phyloP scores from a whole-genome alignment of 1,140 invertebrate species.

The Telenomus remus region DNA sequence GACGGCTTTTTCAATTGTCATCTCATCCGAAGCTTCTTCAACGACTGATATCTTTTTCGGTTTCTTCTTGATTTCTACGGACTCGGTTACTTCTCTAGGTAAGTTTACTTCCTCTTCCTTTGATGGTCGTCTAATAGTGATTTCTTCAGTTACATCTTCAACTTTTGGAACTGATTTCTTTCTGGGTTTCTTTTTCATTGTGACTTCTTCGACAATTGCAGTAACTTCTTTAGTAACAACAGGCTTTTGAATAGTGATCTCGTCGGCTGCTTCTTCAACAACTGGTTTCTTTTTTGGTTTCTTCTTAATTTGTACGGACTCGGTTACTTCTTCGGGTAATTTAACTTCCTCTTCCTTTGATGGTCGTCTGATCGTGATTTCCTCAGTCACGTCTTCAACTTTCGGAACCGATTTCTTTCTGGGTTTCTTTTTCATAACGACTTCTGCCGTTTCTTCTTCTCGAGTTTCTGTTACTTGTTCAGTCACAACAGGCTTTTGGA shows the following conservation, averaged over 20 bases:
- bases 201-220: slow-evolving; percentile 48
- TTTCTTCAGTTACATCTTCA: slow-evolving; percentile 72
- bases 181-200: slow-evolving; percentile 59
- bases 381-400: slow-evolving; percentile 70
- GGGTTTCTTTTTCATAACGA: slow-evolving; percentile 55
- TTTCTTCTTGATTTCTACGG: slow-evolving; percentile 62
- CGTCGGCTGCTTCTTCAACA: slow-evolving; percentile 56
- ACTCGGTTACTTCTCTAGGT: slow-evolving; percentile 49
- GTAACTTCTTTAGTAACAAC: slow-evolving; percentile 63
- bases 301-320: slow-evolving; percentile 63
- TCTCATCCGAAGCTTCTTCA: slow-evolving; percentile 57
- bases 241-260: slow-evolving; percentile 67
- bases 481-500: slow-evolving; percentile 69
- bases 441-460: slow-evolving; percentile 53
- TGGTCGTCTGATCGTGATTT: slow-evolving; percentile 67
- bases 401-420: slow-evolving; percentile 62
- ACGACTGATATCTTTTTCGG: slow-evolving; percentile 53
- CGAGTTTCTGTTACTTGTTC: slow-evolving; percentile 58
- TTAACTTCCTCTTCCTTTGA: slow-evolving; percentile 48
- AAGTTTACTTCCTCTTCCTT: slow-evolving; percentile 42
- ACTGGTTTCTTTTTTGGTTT: slow-evolving; percentile 56
- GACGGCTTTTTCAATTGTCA: slow-evolving; percentile 65
- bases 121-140: slow-evolving; percentile 64
- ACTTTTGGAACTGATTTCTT: slow-evolving; percentile 63
- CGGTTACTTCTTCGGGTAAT: slow-evolving; percentile 32